Conservation (phyloP, 53 echinoderm and acorn worm species). For the Holothuria leucospilota region DNA sequence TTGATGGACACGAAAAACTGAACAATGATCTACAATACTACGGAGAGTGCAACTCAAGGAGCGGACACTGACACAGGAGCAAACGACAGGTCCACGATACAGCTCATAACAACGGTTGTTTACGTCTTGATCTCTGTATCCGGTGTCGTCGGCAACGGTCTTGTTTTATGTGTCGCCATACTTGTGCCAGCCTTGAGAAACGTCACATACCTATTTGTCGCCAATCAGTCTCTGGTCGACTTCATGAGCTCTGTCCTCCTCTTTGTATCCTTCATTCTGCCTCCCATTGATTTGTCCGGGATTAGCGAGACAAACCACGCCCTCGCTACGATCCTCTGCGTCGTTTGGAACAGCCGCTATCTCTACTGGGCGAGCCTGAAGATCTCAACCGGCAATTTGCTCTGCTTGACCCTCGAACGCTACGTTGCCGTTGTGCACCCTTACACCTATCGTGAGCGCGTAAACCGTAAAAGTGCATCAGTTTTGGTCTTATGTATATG, state of each 20-base stretch:
- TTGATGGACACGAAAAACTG: too few species aligned
- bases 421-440: conserved; percentile 59
- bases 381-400: conserved; percentile 54
- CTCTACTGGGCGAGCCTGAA: conserved; percentile 52
- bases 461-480: background rate
- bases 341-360: conserved; percentile 50
- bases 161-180: conserved; percentile 4
- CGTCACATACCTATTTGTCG: conserved; percentile 13
- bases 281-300: conserved; percentile 3
- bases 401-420: conserved; percentile 50
- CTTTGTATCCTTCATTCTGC: background rate
- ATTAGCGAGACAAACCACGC: background rate
- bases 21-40: too few species aligned
- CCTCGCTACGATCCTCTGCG: conserved; percentile 39
- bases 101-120: background rate
- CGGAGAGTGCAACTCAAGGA: too few species aligned
- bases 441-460: conserved; percentile 11
- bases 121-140: conserved; percentile 8
- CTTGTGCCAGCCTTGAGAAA: conserved; percentile 16
- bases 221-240: conserved; percentile 27
- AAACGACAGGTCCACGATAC: background rate
- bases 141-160: conserved; percentile 24
- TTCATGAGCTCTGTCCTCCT: conserved; percentile 20
- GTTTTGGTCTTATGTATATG: background rate
- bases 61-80: background rate